Percentiles rank a stretch among this genome's conserved stretches.
These are phyloP conservation scores for Macropus fuliginosus DNA, from an alignment of 2,797 vertebrate genomes.

Conservation along the genomic window DNA sequence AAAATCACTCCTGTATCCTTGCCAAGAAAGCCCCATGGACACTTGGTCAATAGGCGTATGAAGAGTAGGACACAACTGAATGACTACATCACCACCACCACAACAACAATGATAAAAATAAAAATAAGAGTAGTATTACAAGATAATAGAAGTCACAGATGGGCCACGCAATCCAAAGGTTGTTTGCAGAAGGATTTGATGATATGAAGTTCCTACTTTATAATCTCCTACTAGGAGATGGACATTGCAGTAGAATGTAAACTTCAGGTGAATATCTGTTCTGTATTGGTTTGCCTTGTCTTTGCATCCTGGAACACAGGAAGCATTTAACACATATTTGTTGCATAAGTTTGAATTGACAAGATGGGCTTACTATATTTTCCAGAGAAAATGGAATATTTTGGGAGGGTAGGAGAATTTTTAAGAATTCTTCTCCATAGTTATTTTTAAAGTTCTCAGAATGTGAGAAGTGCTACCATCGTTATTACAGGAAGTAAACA, in stretches of 20 bases:
- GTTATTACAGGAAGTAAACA: conserved; percentile 52
- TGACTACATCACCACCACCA: neutral
- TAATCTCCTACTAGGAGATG: neutral
- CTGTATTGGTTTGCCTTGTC: neutral
- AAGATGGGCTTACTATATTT: neutral
- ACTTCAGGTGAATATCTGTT: neutral
- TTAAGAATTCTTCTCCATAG: conserved; percentile 27
- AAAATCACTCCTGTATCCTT: neutral
- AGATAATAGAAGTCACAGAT: neutral
- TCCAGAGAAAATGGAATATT: neutral
- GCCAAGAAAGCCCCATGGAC: neutral
- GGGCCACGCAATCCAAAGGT: too few species aligned
- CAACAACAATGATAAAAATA: neutral
- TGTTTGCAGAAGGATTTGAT: neutral
- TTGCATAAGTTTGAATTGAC: neutral
- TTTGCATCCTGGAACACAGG: neutral
- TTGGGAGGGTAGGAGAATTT: neutral
- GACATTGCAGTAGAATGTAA: neutral
- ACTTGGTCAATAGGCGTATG: too few species aligned
- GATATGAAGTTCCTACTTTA: neutral
- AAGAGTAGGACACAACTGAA: neutral
- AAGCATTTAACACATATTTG: neutral
- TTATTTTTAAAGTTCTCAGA: conserved; percentile 47
- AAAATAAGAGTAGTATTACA: neutral
- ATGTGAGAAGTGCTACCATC: conserved; percentile 29